Evolutionary conservation across 2,888 invertebrate genomes (phyloP), one percentile per base, ranked within the genome.

Genomic region (Parnassius mnemosyne): DNA sequence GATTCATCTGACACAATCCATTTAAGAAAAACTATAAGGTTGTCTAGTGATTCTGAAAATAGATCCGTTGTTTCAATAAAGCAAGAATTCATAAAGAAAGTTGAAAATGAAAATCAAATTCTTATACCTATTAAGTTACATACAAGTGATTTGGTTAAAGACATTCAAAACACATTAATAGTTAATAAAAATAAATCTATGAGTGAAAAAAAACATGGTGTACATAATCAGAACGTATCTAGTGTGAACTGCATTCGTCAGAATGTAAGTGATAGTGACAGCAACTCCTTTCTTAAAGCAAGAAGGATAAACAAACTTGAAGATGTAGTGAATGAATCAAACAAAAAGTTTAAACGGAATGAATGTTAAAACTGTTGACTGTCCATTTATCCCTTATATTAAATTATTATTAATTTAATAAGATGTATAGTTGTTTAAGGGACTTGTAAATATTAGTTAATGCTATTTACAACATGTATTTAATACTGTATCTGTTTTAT

Each of bases 401-500:
- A 88, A 89, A 88, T 89, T 90, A 89, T 89, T 84, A 72, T 76
- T 82, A 85, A 83, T 82, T 84, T 84, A 83, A 86, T 84, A 70
- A 81, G 73, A 62, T 90, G 89, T 89, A 87, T 83, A 89, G 83
- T 84, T 84, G 78, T 79, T 79, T 78, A 72, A 80, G 79, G 80
- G 76, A 84, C 76, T 77, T 90, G 90, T 91, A 91, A 85, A 91
- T 90, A 91, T 81, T 89, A 89, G 84, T 77, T 87, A 80, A 78
- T 80, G 74, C 70, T 82, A 83, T 80, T 81, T 82, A 81, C 81
- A 77, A 81, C 80, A 78, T 87, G 86, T 89, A 89, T 89, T 87
- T 89, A 89, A 88, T 88, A 88, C 82, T 85, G 81, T 87, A 87
- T 78, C 80, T 89, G 87, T 87, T 89, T 87, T 87, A 83, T 85